Conservation (phyloP, 2,888 invertebrate genomes). For the Cylloceria caligata region DNA sequence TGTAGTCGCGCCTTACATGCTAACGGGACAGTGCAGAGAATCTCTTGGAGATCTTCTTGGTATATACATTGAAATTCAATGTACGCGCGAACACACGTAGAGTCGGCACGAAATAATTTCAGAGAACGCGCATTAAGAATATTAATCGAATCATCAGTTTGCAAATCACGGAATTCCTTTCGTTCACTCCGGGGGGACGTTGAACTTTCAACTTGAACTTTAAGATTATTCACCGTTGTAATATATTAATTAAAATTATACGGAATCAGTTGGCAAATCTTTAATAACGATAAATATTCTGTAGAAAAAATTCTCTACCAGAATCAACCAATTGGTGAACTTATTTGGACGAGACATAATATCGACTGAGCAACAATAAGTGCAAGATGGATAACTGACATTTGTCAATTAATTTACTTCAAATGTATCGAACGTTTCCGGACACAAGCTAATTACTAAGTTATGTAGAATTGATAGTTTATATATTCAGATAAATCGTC, state of each 20-base stretch:
- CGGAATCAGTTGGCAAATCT: slow-evolving; percentile 3
- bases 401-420: background rate
- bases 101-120: slow-evolving; percentile 58
- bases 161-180: slow-evolving; percentile 53
- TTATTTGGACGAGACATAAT: background rate
- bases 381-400: background rate
- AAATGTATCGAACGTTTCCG: background rate
- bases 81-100: slow-evolving; percentile 24
- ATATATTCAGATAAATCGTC: too few relatives aligned
- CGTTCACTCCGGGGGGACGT: slow-evolving; percentile 49
- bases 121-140: slow-evolving; percentile 60
- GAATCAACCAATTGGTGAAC: slow-evolving; percentile 3
- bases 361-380: background rate
- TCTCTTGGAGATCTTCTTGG: slow-evolving; percentile 12
- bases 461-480: background rate
- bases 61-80: slow-evolving; percentile 56
- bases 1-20: background rate
- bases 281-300: too few relatives aligned
- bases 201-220: slow-evolving; percentile 57
- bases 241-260: background rate
- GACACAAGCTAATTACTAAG: background rate
- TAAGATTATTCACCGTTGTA: background rate
- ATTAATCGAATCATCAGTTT: slow-evolving; percentile 55
- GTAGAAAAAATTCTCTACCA: background rate
- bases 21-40: slow-evolving; percentile 6